Conservation (phyloP, 1,140 invertebrate species). For the Cecropterus lyciades region DNA sequence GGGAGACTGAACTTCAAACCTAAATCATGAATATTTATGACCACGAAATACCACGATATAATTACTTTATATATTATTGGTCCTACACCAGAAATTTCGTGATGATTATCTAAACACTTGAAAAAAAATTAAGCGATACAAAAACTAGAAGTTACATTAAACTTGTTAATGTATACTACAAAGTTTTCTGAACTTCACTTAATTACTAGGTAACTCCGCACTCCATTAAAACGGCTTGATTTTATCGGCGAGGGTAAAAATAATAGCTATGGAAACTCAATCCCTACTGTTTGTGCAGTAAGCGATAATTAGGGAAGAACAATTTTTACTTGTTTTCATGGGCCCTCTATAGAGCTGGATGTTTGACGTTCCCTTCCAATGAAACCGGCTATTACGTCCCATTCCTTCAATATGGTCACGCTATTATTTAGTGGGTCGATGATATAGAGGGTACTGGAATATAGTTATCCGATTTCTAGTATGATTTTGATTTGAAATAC, state of each 20-base stretch:
- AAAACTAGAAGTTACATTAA: too few relatives aligned
- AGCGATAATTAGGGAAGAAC: constrained; percentile 48
- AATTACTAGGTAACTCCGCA: neutral
- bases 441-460: too few relatives aligned
- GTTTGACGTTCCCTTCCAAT: constrained; percentile 37
- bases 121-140: too few relatives aligned
- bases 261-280: constrained; percentile 10
- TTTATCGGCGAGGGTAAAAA: constrained; percentile 25
- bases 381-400: constrained; percentile 9
- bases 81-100: too few relatives aligned
- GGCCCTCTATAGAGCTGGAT: constrained; percentile 47
- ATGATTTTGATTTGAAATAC: too few relatives aligned
- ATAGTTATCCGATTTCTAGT: too few relatives aligned
- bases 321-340: constrained; percentile 48
- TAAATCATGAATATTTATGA: too few relatives aligned
- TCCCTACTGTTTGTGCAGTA: constrained; percentile 23
- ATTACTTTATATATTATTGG: too few relatives aligned
- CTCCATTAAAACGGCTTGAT: constrained; percentile 2
- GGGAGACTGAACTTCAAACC: too few relatives aligned
- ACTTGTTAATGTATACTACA: too few relatives aligned
- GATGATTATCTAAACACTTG: too few relatives aligned
- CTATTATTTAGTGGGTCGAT: neutral
- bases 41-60: too few relatives aligned
- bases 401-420: neutral
- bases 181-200: neutral